Evolutionary conservation across 2,113 vertebrate genomes (phyloP).

Genomic region (Elaphurus davidianus): DNA sequence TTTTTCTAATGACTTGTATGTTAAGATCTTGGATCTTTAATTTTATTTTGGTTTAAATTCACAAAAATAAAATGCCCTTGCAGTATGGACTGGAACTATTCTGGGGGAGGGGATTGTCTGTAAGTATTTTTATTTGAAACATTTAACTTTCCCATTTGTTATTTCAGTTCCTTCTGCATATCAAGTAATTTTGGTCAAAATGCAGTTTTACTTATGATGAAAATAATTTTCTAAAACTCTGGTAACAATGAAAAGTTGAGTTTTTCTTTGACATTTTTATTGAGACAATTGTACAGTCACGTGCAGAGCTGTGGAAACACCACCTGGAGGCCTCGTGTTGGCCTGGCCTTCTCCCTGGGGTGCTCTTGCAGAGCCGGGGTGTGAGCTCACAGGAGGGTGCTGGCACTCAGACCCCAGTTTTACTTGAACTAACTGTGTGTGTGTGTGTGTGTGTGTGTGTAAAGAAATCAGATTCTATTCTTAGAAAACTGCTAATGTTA

Average conservation of each 20-base stretch:
- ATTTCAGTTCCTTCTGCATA: neutral
- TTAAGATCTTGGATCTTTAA: neutral
- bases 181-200: neutral
- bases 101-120: neutral
- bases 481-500: neutral
- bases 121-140: neutral
- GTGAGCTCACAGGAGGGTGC: neutral
- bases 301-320: neutral
- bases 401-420: neutral
- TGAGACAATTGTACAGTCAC: neutral
- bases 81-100: neutral
- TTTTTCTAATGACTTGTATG: neutral
- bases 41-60: slow-evolving; percentile 4
- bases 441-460: neutral
- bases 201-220: neutral
- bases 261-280: neutral
- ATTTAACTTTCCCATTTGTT: neutral
- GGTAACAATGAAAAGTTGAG: neutral
- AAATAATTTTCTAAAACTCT: neutral
- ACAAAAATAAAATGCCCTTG: neutral
- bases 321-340: neutral
- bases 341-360: no score
- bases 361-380: neutral
- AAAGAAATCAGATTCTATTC: neutral
- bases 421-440: neutral